phyloP scores from a whole-genome alignment of 2,113 vertebrate genomes.

The Galemys pyrenaicus region DNA sequence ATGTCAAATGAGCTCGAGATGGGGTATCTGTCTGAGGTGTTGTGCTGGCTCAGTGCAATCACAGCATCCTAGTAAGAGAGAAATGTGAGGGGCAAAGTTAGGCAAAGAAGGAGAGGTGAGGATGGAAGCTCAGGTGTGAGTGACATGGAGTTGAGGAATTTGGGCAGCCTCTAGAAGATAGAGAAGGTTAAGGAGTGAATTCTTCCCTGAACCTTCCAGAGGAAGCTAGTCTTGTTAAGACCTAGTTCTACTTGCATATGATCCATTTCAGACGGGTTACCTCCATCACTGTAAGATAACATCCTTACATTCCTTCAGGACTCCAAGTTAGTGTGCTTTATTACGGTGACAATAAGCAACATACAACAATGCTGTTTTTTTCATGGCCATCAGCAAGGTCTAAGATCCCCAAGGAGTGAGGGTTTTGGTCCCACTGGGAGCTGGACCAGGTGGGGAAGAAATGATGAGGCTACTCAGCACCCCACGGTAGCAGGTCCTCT shows the following conservation, averaged over 20 bases:
- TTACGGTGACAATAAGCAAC: background rate
- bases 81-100: background rate
- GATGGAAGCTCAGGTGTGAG: too few species aligned
- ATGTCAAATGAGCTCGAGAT: background rate
- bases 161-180: background rate
- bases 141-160: too few species aligned
- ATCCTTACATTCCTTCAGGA: background rate
- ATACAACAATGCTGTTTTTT: background rate
- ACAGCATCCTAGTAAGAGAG: background rate
- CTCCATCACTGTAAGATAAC: background rate
- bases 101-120: background rate
- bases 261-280: too few species aligned
- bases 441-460: background rate
- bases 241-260: background rate
- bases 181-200: background rate
- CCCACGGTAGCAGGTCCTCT: too few species aligned
- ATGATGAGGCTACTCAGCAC: accelerated
- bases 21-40: background rate
- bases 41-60: background rate
- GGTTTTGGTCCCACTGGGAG: background rate
- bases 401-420: background rate
- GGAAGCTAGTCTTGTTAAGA: background rate
- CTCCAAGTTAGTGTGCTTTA: background rate
- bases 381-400: background rate
- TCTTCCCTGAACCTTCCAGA: background rate